Base-by-base conservation (phyloP, 2,797 vertebrate species). In the Masticophis lateralis region DNA sequence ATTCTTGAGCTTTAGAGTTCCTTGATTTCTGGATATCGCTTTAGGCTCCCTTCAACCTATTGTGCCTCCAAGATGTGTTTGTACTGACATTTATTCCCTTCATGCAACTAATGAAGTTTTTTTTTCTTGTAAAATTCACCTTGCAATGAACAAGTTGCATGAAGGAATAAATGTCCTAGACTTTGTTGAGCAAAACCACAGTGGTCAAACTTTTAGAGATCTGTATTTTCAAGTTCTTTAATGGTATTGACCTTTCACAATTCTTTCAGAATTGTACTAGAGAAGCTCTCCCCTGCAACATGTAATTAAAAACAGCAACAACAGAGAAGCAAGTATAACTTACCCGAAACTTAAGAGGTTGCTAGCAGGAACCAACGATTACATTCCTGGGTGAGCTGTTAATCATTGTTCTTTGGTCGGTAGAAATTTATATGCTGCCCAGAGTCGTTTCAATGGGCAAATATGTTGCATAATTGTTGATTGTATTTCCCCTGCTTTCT, bases 281-380 rank as follows among this genome's bases (percentile, higher is more conserved):
- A 91, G 61, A 53, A 94, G 79, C 11, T 88, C 32, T 37, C 89
- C 91, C 91, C 53, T 93, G 37, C 60, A 93, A 66, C 57, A 55
- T 79, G 94, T 87, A 91, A 92, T 20, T 88, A 3, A 90, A 87
- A 93, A 55, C 37, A 83, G 10, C 37, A 47, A 43, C 74, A 92
- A 89, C 66, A 74, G 91, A 93, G 25, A 91, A 2, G 43, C 25
- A 66, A 88, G 0, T 91, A 89, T 87, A 95, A 95, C 13, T 95
- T 93, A 94, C 63, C 92, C 90, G 94, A 92, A 87, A 95, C 86
- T 66, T 93, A 91, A 94, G 86, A 96, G 51, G 88, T 69, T 94
- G 90, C 69, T 95, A 94, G 86, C 89, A 95, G 66, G 27, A 63
- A 88, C 37, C 79, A 90, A 69, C 93, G 96, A 96, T 96, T 94